Conservation (phyloP, 1,140 invertebrate genomes). For the Potamilus streckersoni region DNA sequence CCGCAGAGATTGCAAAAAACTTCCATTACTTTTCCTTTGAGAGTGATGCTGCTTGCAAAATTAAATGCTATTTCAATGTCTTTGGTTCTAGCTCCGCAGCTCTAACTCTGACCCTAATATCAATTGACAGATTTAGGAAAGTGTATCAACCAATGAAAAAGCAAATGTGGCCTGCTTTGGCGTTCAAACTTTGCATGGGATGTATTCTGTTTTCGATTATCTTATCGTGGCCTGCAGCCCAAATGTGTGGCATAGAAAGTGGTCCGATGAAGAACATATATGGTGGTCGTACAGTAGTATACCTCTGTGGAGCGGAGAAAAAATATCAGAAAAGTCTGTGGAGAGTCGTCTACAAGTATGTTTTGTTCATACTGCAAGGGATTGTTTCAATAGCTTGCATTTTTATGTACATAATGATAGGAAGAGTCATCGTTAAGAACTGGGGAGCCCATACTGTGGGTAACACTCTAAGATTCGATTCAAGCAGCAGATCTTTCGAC, state of each 20-base stretch:
- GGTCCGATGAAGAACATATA: slow-evolving; percentile 13
- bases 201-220: slow-evolving; percentile 18
- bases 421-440: slow-evolving; percentile 14
- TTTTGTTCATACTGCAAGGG: slow-evolving; percentile 11
- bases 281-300: slow-evolving; percentile 8
- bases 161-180: slow-evolving; percentile 16
- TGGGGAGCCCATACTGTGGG: slow-evolving; percentile 19
- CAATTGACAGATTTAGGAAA: slow-evolving; percentile 24
- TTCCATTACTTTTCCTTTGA: slow-evolving; percentile 21
- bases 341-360: slow-evolving; percentile 13
- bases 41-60: slow-evolving; percentile 16
- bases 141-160: slow-evolving; percentile 18
- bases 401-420: slow-evolving; percentile 27
- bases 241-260: slow-evolving; percentile 20
- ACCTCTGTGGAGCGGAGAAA: slow-evolving; percentile 21
- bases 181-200: slow-evolving; percentile 12
- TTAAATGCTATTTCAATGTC: slow-evolving; percentile 22
- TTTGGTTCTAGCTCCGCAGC: slow-evolving; percentile 15
- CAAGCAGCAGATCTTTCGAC: slow-evolving; percentile 1
- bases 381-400: slow-evolving; percentile 14
- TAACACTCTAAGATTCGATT: slow-evolving; percentile 10
- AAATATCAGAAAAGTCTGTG: slow-evolving; percentile 10
- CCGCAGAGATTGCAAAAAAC: slow-evolving; percentile 22
- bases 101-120: slow-evolving; percentile 15
- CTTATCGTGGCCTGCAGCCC: slow-evolving; percentile 11